These are phyloP conservation scores for Hylomyscus alleni DNA, from an alignment of 2,797 vertebrate species.

Conservation along the genomic window DNA sequence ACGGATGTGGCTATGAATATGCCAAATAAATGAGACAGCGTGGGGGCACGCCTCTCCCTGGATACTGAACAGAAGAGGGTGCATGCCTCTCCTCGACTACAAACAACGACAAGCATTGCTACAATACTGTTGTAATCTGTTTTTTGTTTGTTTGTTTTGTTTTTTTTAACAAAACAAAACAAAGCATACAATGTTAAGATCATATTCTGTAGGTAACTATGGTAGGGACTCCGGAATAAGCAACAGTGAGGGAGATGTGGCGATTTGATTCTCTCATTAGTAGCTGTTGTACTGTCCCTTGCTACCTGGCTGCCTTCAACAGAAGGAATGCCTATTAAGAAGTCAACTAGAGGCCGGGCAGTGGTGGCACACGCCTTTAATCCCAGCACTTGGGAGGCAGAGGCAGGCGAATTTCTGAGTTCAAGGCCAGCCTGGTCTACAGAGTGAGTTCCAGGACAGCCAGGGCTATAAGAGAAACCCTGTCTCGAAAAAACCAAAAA, in stretches of 20 bases:
- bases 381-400: too few species aligned
- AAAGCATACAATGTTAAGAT: not conserved
- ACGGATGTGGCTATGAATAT: not conserved
- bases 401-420: too few species aligned
- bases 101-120: not conserved
- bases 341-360: too few species aligned
- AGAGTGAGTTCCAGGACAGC: too few species aligned
- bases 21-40: not conserved
- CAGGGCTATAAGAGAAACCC: too few species aligned
- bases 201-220: not conserved
- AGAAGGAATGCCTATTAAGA: not conserved
- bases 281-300: not conserved
- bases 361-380: too few species aligned
- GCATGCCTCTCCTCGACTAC: fast-evolving
- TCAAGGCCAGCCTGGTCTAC: too few species aligned
- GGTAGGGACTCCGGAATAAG: not conserved
- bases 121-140: not conserved
- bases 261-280: not conserved
- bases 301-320: not conserved
- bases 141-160: too few species aligned
- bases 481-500: too few species aligned
- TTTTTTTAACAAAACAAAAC: too few species aligned
- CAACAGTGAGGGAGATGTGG: not conserved
- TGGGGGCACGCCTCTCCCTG: not conserved
- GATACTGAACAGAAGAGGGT: not conserved